Evolutionary conservation across 1,140 invertebrate genomes (phyloP).

Genomic region (Anoplolepis gracilipes): DNA sequence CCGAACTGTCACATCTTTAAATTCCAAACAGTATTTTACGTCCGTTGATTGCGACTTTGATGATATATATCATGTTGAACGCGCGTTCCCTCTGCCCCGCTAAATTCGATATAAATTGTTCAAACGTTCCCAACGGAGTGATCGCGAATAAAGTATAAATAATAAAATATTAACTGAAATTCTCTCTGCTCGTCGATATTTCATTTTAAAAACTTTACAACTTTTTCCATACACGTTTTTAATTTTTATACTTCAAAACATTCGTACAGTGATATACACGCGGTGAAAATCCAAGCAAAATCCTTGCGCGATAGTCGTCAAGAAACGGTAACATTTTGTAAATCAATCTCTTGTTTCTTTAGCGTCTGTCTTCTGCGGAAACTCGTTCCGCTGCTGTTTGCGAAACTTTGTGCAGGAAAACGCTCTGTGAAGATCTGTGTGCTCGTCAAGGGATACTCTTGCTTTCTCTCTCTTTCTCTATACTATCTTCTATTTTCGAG

Average conservation of each 20-base stretch:
- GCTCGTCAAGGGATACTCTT: slow-evolving; percentile 58
- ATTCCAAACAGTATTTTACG: slow-evolving; percentile 37
- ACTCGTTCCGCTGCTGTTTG: slow-evolving; percentile 58
- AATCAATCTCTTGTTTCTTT: slow-evolving; percentile 66
- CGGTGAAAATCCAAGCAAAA: neutral
- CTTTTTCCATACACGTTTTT: too few relatives aligned
- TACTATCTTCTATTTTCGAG: slow-evolving; percentile 58
- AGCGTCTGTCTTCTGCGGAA: slow-evolving; percentile 43
- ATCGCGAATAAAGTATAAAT: neutral
- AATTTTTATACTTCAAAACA: neutral
- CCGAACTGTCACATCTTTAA: slow-evolving; percentile 18
- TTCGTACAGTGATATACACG: neutral
- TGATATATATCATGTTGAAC: neutral
- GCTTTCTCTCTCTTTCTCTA: neutral
- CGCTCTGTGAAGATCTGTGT: slow-evolving; percentile 32
- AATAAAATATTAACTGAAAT: neutral
- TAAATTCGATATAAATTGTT: slow-evolving; percentile 9
- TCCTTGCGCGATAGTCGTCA: slow-evolving; percentile 31
- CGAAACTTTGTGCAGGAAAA: slow-evolving; percentile 59
- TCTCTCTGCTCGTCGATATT: neutral
- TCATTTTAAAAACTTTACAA: neutral
- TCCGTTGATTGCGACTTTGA: slow-evolving; percentile 12
- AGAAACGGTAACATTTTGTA: slow-evolving; percentile 64
- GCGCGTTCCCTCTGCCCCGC: neutral
- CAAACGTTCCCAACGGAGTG: neutral